Percentiles rank a stretch among this genome's conserved stretches.
These are phyloP conservation scores for Apodemia duryi DNA, from an alignment of 2,888 invertebrate species.

Conservation along the genomic window DNA sequence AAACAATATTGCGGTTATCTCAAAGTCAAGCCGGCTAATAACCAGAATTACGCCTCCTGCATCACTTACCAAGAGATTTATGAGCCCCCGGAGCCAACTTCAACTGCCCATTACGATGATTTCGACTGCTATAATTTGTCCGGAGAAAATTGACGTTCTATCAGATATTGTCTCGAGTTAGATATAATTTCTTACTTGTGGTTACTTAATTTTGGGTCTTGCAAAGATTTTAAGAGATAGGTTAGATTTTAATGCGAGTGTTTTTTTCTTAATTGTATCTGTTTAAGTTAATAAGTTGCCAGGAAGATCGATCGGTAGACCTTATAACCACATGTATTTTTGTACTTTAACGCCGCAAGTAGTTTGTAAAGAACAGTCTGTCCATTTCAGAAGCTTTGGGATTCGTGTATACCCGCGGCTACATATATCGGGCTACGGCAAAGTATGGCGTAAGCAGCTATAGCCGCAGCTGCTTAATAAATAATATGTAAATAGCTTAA, in stretches of 20 bases:
- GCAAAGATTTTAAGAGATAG: slow-evolving; percentile 16
- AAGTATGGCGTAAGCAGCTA: too few species aligned
- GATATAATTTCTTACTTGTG: slow-evolving; percentile 20
- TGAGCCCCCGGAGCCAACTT: slow-evolving; percentile 34
- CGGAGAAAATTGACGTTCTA: slow-evolving; percentile 21
- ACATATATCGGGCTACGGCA: too few species aligned
- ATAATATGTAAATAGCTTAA: too few species aligned
- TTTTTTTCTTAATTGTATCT: background rate
- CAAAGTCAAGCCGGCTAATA: slow-evolving; percentile 27
- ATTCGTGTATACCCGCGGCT: too few species aligned
- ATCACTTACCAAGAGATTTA: slow-evolving; percentile 39
- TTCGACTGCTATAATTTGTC: slow-evolving; percentile 35
- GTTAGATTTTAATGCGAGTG: slow-evolving; percentile 12
- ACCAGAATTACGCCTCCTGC: slow-evolving; percentile 33
- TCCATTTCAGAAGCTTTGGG: too few species aligned
- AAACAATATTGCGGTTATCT: slow-evolving; percentile 16
- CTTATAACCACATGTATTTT: too few species aligned
- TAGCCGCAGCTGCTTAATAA: too few species aligned
- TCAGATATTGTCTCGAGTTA: slow-evolving; percentile 14
- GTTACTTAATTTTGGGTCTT: slow-evolving; percentile 16
- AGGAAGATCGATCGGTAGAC: background rate
- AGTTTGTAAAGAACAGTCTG: too few species aligned
- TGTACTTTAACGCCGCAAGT: too few species aligned
- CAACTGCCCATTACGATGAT: slow-evolving; percentile 39
- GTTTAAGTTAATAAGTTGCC: background rate